Percentiles rank a stretch among this genome's conserved stretches.
Evolutionary conservation across 2,797 vertebrate genomes (phyloP).

Genomic region (Enteromius treurensis): DNA sequence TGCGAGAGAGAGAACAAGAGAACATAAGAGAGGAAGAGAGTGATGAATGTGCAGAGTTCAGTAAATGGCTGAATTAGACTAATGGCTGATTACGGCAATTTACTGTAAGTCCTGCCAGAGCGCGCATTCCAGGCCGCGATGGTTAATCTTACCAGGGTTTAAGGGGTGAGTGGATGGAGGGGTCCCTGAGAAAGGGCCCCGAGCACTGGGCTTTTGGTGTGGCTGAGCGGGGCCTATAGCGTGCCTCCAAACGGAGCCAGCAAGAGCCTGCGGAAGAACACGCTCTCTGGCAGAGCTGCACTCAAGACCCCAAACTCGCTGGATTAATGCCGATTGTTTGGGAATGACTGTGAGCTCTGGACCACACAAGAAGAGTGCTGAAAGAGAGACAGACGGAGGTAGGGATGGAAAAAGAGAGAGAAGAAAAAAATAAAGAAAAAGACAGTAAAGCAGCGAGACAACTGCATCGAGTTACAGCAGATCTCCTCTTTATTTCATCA

Average conservation of each 20-base stretch:
- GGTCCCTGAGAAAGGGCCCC: constrained; percentile 32
- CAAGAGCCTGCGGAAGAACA: constrained; percentile 61
- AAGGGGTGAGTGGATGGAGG: constrained; percentile 34
- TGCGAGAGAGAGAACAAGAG: constrained; percentile 34
- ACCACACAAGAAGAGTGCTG: constrained; percentile 78
- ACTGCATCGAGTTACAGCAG: constrained; percentile 43
- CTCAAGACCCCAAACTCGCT: constrained; percentile 71
- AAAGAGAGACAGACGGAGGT: constrained; percentile 46
- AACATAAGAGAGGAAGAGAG: constrained; percentile 65
- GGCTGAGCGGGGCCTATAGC: constrained; percentile 44
- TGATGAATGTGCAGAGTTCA: constrained; percentile 76
- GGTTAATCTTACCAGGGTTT: constrained; percentile 60
- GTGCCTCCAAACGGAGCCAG: constrained; percentile 62
- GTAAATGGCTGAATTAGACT: constrained; percentile 74
- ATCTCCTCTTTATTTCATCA: constrained; percentile 32
- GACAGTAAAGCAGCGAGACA: constrained; percentile 23
- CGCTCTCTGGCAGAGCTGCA: constrained; percentile 65
- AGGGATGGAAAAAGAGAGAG: constrained; percentile 36
- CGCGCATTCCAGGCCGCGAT: constrained; percentile 57
- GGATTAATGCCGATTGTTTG: constrained; percentile 81
- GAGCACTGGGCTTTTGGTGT: constrained; percentile 53
- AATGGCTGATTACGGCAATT: constrained; percentile 77
- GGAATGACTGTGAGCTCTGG: constrained; percentile 75
- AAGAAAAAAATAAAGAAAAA: constrained; percentile 38
- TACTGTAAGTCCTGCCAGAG: constrained; percentile 68